Conservation (phyloP, 2,113 vertebrate genomes). For the Micronycteris hirsuta region DNA sequence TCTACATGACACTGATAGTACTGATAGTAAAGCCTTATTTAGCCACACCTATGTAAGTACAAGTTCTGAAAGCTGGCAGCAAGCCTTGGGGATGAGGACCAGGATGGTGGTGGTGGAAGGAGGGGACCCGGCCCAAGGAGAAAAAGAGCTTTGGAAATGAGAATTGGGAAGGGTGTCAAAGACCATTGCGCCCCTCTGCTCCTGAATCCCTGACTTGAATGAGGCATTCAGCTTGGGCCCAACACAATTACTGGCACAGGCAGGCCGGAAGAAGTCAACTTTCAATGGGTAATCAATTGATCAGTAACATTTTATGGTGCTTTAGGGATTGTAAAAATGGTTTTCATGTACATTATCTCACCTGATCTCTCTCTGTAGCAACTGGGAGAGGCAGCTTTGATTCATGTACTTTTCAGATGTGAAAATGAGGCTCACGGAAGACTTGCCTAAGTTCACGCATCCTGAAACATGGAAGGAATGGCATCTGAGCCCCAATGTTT, state of each 20-base stretch:
- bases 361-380: background rate
- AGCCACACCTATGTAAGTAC: background rate
- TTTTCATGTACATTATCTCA: background rate
- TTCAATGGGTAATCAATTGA: background rate
- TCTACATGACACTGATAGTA: background rate
- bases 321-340: background rate
- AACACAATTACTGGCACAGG: background rate
- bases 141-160: background rate
- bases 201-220: background rate
- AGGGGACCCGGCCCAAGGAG: background rate
- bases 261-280: background rate
- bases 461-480: background rate
- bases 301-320: background rate
- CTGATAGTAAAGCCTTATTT: background rate
- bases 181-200: background rate
- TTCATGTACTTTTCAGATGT: background rate
- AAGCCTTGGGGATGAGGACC: background rate
- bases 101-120: background rate
- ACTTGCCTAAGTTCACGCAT: background rate
- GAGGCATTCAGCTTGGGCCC: background rate
- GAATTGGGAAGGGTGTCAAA: background rate
- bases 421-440: background rate
- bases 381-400: background rate
- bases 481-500: background rate
- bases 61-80: background rate